Evolutionary conservation across 1,140 invertebrate genomes (phyloP).

Genomic region (Trachymyrmex cornetzi): DNA sequence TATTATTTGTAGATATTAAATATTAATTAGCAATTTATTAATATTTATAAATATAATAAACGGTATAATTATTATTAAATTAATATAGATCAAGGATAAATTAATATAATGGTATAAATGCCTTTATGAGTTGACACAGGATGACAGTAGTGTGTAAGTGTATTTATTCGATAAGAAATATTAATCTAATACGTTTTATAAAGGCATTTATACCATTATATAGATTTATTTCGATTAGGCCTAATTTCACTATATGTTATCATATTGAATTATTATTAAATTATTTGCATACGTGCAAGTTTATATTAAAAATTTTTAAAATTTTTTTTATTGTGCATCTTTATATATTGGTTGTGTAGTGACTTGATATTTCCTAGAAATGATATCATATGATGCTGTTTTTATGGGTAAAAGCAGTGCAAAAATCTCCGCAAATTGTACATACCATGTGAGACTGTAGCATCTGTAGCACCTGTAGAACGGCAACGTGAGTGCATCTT

Average conservation of each 20-base stretch:
- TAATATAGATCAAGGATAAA: background rate
- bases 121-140: too few species aligned
- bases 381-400: background rate
- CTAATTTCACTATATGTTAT: too few species aligned
- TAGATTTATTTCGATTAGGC: too few species aligned
- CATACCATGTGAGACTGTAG: background rate
- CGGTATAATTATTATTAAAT: background rate
- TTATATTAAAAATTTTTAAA: background rate
- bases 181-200: too few species aligned
- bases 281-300: background rate
- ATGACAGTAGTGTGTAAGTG: too few species aligned
- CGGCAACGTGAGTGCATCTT: background rate
- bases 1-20: too few species aligned
- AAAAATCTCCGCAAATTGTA: background rate
- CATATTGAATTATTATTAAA: background rate
- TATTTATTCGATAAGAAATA: too few species aligned
- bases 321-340: background rate
- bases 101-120: background rate
- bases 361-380: background rate
- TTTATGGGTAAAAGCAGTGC: background rate
- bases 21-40: too few species aligned
- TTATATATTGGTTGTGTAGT: background rate
- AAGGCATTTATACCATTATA: too few species aligned
- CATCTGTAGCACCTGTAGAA: background rate
- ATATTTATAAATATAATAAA: background rate